phyloP scores from a whole-genome alignment of 2,888 invertebrate species.

The Drosophila diplacantha region DNA sequence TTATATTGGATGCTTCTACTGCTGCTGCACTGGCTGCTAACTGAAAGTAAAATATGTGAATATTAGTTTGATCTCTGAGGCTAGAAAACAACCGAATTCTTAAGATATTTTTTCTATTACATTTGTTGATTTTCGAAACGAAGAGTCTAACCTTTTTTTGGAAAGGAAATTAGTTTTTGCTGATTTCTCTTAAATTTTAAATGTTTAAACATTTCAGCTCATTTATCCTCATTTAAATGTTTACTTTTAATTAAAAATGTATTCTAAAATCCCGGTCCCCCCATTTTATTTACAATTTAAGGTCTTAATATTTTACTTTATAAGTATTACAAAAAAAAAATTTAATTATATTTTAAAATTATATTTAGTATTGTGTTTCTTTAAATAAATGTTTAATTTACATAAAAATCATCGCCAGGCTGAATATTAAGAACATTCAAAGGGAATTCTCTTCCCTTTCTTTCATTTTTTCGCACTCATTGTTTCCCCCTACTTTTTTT shows the following conservation, averaged over 20 bases:
- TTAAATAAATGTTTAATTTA: background rate
- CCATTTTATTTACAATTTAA: background rate
- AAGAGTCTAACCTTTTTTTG: background rate
- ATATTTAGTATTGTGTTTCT: background rate
- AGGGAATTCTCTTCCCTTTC: slow-evolving; percentile 11
- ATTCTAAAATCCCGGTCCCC: background rate
- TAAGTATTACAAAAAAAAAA: background rate
- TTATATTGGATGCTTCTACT: slow-evolving; percentile 29
- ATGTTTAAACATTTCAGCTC: background rate
- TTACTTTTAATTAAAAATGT: too few relatives aligned
- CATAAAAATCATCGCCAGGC: background rate
- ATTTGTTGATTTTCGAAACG: background rate
- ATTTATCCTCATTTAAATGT: background rate
- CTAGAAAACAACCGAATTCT: background rate
- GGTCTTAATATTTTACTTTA: background rate
- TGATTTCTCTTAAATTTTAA: too few relatives aligned
- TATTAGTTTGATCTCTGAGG: background rate
- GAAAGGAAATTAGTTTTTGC: too few relatives aligned
- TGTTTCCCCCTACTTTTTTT: slow-evolving; percentile 26
- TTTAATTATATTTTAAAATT: background rate
- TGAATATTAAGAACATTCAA: background rate
- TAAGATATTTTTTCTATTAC: too few relatives aligned
- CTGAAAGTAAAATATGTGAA: slow-evolving; percentile 15
- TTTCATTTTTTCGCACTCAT: slow-evolving; percentile 25
- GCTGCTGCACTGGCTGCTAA: slow-evolving; percentile 34